phyloP scores from a whole-genome alignment of 2,797 vertebrate genomes.

The Cichlasoma orientale region DNA sequence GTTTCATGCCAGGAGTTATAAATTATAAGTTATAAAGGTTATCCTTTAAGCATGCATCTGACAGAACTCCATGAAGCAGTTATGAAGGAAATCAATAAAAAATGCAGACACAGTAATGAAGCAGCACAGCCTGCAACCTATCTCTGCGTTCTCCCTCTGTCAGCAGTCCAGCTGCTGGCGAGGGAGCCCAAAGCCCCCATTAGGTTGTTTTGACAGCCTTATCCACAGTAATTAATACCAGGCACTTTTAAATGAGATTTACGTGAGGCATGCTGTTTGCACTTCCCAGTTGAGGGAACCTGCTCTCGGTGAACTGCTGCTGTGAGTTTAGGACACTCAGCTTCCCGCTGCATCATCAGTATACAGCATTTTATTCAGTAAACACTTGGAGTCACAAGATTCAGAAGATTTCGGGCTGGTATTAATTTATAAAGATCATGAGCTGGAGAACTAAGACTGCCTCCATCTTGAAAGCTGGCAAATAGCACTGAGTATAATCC shows the following conservation, averaged over 20 bases:
- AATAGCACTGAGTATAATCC: not conserved
- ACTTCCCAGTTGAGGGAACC: slow-evolving; percentile 38
- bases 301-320: slow-evolving; percentile 32
- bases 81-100: slow-evolving; percentile 30
- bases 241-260: slow-evolving; percentile 70
- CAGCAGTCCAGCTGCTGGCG: slow-evolving; percentile 66
- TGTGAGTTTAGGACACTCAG: slow-evolving; percentile 34
- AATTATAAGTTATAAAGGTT: not conserved
- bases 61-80: slow-evolving; percentile 15
- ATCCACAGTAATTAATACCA: slow-evolving; percentile 73
- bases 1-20: not conserved
- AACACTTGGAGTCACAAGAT: slow-evolving; percentile 15
- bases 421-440: slow-evolving; percentile 34
- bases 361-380: slow-evolving; percentile 25
- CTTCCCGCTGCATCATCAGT: slow-evolving; percentile 15
- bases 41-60: slow-evolving; percentile 5
- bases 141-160: slow-evolving; percentile 54
- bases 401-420: slow-evolving; percentile 34
- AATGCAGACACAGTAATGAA: slow-evolving; percentile 31
- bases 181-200: slow-evolving; percentile 55
- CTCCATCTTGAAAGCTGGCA: slow-evolving; percentile 19
- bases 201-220: slow-evolving; percentile 71
- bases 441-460: slow-evolving; percentile 10
- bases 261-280: slow-evolving; percentile 56
- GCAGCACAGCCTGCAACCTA: slow-evolving; percentile 39